Evolutionary conservation across 2,113 vertebrate species (phyloP).

Genomic region (Gadus chalcogrammus): DNA sequence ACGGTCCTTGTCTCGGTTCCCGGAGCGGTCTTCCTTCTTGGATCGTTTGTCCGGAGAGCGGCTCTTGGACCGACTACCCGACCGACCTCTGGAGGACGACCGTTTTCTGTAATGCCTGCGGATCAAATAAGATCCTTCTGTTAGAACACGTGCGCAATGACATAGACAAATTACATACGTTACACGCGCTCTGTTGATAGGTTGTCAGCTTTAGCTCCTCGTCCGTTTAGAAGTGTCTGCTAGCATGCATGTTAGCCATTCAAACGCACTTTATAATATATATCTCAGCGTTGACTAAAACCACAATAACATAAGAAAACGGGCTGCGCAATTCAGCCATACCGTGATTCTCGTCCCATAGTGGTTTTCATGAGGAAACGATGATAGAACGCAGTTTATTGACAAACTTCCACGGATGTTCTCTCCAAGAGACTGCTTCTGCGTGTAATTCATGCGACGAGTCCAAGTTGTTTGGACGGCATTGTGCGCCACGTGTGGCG

Average conservation of each 20-base stretch:
- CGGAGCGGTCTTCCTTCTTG: conserved; percentile 84
- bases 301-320: neutral
- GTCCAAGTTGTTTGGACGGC: neutral
- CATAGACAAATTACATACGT: no score
- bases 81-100: conserved; percentile 85
- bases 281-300: neutral
- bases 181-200: no score
- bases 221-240: neutral
- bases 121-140: neutral
- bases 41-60: conserved; percentile 92
- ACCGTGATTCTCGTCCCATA: conserved; percentile 77
- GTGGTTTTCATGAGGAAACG: neutral
- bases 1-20: conserved; percentile 76
- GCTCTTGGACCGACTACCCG: conserved; percentile 87
- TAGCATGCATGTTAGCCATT: conserved; percentile 18
- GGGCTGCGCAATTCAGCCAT: neutral
- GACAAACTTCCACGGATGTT: neutral
- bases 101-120: conserved; percentile 93
- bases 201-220: no score
- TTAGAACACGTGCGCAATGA: no score
- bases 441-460: conserved; percentile 42
- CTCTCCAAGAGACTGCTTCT: conserved; percentile 10
- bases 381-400: neutral
- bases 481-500: neutral
- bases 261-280: neutral